Conservation (phyloP, 2,797 vertebrate genomes). For the Poeciliopsis paucimaculata region DNA sequence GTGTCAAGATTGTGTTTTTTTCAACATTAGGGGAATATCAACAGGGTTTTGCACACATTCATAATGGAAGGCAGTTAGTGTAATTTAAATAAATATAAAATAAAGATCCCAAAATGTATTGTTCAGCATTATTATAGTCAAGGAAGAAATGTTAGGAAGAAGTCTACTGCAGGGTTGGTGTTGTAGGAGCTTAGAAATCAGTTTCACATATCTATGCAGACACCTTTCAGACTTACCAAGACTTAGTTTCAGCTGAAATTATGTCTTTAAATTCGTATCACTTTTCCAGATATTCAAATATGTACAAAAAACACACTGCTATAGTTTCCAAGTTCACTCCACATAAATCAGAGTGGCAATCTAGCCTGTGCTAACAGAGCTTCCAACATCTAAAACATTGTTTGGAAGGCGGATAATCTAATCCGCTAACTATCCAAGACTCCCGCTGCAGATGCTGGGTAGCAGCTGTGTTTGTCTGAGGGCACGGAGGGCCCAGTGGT, state of each 20-base stretch:
- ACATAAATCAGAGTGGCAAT: neutral
- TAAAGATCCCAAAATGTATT: neutral
- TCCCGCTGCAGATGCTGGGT: slow-evolving; percentile 50
- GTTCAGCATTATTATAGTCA: neutral
- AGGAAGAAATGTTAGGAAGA: neutral
- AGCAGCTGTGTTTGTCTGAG: slow-evolving; percentile 69
- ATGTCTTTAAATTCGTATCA: neutral
- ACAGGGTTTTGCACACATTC: no score
- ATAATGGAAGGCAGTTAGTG: neutral
- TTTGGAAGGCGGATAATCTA: slow-evolving; percentile 27
- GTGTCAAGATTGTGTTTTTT: no score
- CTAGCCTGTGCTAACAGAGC: no score
- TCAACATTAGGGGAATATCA: no score
- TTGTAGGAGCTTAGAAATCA: neutral
- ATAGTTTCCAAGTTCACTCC: neutral
- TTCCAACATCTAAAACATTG: slow-evolving; percentile 14
- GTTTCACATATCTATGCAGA: neutral
- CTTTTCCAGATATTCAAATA: neutral
- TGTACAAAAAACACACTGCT: neutral
- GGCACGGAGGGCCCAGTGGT: slow-evolving; percentile 44
- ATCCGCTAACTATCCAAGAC: slow-evolving; percentile 34
- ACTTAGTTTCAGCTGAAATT: neutral
- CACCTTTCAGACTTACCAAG: neutral
- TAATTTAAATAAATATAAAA: neutral
- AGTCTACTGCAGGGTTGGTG: neutral